Evolutionary conservation across 35 echinoderm and acorn worm species (phyloP), one percentile per base, ranked within the genome.

Genomic region (Heliocidaris erythrogramma): DNA sequence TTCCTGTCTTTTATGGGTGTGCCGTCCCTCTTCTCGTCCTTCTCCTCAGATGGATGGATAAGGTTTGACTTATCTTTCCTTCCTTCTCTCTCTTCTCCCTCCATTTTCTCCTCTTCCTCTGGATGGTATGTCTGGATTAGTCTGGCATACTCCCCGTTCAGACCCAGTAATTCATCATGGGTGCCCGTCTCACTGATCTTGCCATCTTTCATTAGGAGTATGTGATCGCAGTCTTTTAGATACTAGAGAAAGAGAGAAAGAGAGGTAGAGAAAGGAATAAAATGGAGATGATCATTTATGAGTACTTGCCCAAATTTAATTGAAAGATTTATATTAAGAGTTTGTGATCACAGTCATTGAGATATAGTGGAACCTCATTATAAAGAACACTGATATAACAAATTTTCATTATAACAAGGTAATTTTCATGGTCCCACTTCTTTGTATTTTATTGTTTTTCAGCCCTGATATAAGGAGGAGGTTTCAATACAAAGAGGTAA

Each of bases 211-310:
- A 99, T 94, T 8, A 96, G 93, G 2, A 99, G 29, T 9, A 99
- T 94, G 31, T 97, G 84, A 88, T 99, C 98, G 88, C 98, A 99
- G 49, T 97, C 94, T 88, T 95, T 95, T 12, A 99, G 95, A 94
- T 97, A 99, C 98, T 99, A 86, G 30, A 93, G 48, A 48, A 42
- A 85, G 86, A 16, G 31, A 4, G 94, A 94, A 86, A 48, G 30
- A 86, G 50, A 30, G 85, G 53, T 18, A 91, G 49, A 89, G n/a
- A 94, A 87, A 35, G 13, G 9, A 86, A 88, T 88, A 88, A 31
- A 30, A 47, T 30, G 35, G 86, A 88, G 86, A 31, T 88, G 10
- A 88, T 42, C 35, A 42, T 42, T 42, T 42, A 42, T 0, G 35
- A 42, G 35, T 42, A 42, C 35, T 42, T 42, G 35, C 35, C 35